Conservation (phyloP, 2,888 invertebrate genomes). For the Sycophila texana region DNA sequence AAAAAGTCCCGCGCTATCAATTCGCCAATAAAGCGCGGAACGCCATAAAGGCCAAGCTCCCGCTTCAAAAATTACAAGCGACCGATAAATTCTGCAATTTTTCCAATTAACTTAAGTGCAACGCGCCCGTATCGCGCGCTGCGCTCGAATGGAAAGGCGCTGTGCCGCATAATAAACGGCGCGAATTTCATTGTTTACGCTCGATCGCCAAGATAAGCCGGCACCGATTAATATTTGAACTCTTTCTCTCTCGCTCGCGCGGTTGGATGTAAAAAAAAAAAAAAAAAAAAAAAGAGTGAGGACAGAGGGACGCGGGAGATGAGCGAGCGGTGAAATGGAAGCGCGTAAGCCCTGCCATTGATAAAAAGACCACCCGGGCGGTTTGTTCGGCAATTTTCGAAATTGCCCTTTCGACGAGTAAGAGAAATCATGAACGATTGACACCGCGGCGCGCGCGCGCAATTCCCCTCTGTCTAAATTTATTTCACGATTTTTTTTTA, state of each 20-base stretch:
- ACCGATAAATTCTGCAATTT: slow-evolving; percentile 53
- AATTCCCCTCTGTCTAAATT: too few species aligned
- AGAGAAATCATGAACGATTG: neutral
- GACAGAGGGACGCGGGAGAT: neutral
- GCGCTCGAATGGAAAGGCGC: slow-evolving; percentile 10
- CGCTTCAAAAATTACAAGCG: slow-evolving; percentile 47
- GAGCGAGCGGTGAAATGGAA: neutral
- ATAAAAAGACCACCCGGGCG: neutral
- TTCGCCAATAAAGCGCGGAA: slow-evolving; percentile 37
- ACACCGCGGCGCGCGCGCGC: too few species aligned
- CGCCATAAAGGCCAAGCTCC: slow-evolving; percentile 10
- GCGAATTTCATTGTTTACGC: slow-evolving; percentile 54
- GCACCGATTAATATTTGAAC: slow-evolving; percentile 12
- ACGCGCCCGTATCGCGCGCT: neutral
- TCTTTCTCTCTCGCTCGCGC: neutral
- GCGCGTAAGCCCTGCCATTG: neutral
- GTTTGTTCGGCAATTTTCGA: slow-evolving; percentile 35
- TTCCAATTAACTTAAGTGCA: slow-evolving; percentile 55
- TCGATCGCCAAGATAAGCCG: slow-evolving; percentile 44
- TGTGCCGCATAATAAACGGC: slow-evolving; percentile 35
- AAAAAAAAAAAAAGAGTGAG: neutral
- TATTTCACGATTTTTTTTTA: too few species aligned
- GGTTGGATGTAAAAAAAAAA: neutral
- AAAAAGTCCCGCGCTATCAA: slow-evolving; percentile 26
- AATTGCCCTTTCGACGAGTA: slow-evolving; percentile 9